Percentiles rank a stretch among this genome's conserved stretches.
phyloP scores from a whole-genome alignment of 1,140 invertebrate species.

The Anastrepha ludens region DNA sequence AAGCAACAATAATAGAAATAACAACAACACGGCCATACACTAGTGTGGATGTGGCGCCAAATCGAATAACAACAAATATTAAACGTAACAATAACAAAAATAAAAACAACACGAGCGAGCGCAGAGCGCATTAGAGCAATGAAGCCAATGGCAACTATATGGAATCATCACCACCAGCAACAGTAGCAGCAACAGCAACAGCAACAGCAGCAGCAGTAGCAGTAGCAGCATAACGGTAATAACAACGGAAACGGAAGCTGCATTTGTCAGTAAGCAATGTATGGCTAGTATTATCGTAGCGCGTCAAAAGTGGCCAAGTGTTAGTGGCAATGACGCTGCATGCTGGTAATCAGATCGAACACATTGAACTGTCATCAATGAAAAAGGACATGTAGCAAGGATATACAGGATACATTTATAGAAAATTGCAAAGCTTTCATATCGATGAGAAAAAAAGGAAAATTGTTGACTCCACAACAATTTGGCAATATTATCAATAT shows the following conservation, averaged over 20 bases:
- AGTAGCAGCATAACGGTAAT: not conserved
- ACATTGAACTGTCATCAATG: constrained; percentile 39
- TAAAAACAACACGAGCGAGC: not conserved
- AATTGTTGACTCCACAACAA: not conserved
- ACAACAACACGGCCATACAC: not conserved
- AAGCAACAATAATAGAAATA: constrained; percentile 32
- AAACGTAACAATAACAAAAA: not conserved
- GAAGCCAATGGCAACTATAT: not conserved
- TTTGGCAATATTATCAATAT: not conserved
- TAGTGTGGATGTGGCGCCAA: not conserved
- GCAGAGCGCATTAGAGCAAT: not conserved
- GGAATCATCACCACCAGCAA: not conserved
- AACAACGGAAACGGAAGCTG: constrained; percentile 49
- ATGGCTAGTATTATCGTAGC: constrained; percentile 11
- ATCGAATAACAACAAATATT: not conserved
- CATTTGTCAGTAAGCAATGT: constrained; percentile 19
- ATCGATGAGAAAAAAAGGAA: not conserved
- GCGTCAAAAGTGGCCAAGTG: constrained; percentile 17
- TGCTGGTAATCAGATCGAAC: constrained; percentile 17
- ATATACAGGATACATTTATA: not conserved
- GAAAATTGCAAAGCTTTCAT: not conserved
- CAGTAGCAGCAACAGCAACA: no score
- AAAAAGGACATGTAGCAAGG: not conserved
- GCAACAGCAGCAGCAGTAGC: not conserved
- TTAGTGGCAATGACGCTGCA: not conserved